These are phyloP conservation scores for Parasteatoda tepidariorum DNA, from an alignment of 1,140 invertebrate genomes.

Conservation along the genomic window DNA sequence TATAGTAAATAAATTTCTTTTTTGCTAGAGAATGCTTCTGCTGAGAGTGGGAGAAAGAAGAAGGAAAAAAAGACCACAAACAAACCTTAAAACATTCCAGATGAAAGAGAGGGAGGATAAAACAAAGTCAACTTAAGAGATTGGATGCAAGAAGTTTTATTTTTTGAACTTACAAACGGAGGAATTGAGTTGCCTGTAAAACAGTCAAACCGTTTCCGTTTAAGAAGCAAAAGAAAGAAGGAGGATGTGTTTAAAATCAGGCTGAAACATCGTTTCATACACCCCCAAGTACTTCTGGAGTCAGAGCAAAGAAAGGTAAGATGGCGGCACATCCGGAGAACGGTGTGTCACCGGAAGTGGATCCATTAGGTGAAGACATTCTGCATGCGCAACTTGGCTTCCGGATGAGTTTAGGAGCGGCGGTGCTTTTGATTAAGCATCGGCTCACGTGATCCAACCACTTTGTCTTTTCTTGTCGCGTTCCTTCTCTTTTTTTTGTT, in stretches of 20 bases:
- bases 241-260: constrained; percentile 53
- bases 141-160: too few relatives aligned
- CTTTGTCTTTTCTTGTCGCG: neutral
- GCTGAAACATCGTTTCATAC: constrained; percentile 37
- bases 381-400: constrained; percentile 57
- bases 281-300: constrained; percentile 7
- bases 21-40: too few relatives aligned
- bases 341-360: constrained; percentile 57
- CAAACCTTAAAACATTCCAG: too few relatives aligned
- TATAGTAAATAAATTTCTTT: too few relatives aligned
- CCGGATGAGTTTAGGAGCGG: constrained; percentile 14
- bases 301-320: constrained; percentile 51
- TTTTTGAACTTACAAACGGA: too few relatives aligned
- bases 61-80: too few relatives aligned
- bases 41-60: too few relatives aligned
- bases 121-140: neutral
- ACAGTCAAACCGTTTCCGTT: constrained; percentile 53
- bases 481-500: too few relatives aligned
- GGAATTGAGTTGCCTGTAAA: constrained; percentile 51
- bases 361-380: constrained; percentile 60
- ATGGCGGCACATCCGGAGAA: constrained; percentile 48
- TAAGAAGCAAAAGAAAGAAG: constrained; percentile 31
- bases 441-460: constrained; percentile 46
- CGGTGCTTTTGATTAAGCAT: constrained; percentile 48
- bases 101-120: too few relatives aligned